A percentile compares a stretch with the other conserved stretches of the same genome.
phyloP scores from a whole-genome alignment of 2,113 vertebrate species.

The Scomber japonicus region DNA sequence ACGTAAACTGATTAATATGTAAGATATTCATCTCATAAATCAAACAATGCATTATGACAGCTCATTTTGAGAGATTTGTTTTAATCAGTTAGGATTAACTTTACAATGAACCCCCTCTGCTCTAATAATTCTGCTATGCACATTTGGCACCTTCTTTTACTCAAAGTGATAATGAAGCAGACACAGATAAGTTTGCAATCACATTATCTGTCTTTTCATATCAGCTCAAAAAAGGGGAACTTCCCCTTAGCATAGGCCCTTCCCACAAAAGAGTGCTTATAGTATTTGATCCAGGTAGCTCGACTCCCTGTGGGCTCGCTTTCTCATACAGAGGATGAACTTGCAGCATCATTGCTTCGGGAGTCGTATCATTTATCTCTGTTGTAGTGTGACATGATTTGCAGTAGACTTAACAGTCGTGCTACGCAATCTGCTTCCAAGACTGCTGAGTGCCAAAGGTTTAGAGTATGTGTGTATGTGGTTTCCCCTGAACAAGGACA shows the following conservation, averaged over 20 bases:
- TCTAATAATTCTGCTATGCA: slow-evolving; percentile 52
- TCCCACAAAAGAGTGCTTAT: neutral
- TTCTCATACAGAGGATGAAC: slow-evolving; percentile 53
- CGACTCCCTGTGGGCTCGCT: slow-evolving; percentile 33
- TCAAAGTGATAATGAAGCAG: slow-evolving; percentile 35
- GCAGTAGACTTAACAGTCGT: slow-evolving; percentile 63
- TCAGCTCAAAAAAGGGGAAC: slow-evolving; percentile 23
- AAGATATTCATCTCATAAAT: slow-evolving; percentile 65
- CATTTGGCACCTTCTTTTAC: slow-evolving; percentile 31
- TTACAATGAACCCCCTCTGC: slow-evolving; percentile 42
- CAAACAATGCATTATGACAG: slow-evolving; percentile 62
- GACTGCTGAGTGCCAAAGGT: slow-evolving; percentile 70
- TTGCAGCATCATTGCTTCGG: slow-evolving; percentile 68
- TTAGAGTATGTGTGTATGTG: slow-evolving; percentile 53
- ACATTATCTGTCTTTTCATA: slow-evolving; percentile 34
- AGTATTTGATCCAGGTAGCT: slow-evolving; percentile 15
- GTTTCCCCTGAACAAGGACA: slow-evolving; percentile 71
- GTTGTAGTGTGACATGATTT: slow-evolving; percentile 68
- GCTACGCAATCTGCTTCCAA: slow-evolving; percentile 55
- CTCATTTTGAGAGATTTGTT: slow-evolving; percentile 63
- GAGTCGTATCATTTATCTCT: slow-evolving; percentile 66
- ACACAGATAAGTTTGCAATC: slow-evolving; percentile 42
- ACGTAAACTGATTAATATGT: slow-evolving; percentile 56
- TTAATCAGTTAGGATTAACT: slow-evolving; percentile 67
- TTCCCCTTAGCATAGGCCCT: neutral